Evolutionary conservation across 2,797 vertebrate species (phyloP), one percentile per base, ranked within the genome.

Genomic region (Sebastolobus altivelis): DNA sequence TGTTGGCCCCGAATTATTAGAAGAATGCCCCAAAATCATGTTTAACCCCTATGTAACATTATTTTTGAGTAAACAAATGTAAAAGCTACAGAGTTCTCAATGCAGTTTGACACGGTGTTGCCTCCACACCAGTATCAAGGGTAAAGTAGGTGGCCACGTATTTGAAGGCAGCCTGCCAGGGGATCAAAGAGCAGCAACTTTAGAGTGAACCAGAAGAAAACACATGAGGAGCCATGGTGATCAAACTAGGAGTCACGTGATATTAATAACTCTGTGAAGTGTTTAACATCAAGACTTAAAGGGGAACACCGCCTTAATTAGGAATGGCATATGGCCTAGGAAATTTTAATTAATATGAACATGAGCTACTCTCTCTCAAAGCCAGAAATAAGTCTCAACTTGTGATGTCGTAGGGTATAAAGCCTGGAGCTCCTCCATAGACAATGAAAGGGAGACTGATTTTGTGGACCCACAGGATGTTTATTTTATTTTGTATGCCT

Each of bases 141-240:
- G 16, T 52, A 58, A 9, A n/a, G 31, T n/a, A 22, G 22, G 33
- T 29, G 4, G 20, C 6, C 9, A 38, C 18, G 4, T 29, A 11
- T 38, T 13, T 20, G 9, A 66, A 6, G 11, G 20, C 40, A 22
- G 7, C 12, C 38, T 62, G 31, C 12, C 29, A 35, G 38, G 38
- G 6, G 43, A 38, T 80, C 37, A 79, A 29, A 80, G 27, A 49
- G 14, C 46, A 77, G 13, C 37, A 46, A 6, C 4, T 27, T 67
- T 14, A 27, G 5, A 27, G n/a, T 27, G 6, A 59, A 35, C n/a
- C 43, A 59, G 27, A 2, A 49, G 29, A 27, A 58, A 76, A 52
- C 25, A 12, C 29, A 61, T 0, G 7, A 52, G 14, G 16, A 37
- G 6, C 27, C n/a, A 22, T 10, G 13, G 8, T 54, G 49, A 71